phyloP scores from a whole-genome alignment of 2,797 vertebrate genomes.

The Enteromius argenteus region DNA sequence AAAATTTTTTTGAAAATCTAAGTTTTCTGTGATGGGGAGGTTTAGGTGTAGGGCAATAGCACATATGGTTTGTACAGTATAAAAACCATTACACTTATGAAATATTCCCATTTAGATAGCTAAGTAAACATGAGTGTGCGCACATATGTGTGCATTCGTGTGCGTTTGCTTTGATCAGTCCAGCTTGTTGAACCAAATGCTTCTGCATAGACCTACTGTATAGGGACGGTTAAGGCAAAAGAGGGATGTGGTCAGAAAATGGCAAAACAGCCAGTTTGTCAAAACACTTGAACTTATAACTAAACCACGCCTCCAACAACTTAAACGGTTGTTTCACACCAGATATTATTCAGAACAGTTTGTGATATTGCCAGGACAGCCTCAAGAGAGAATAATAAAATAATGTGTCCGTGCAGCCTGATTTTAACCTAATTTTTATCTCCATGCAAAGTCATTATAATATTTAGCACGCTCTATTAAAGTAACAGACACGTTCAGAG shows the following conservation, averaged over 20 bases:
- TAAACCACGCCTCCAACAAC: background rate
- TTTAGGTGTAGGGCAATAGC: no score
- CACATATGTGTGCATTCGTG: no score
- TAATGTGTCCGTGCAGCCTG: background rate
- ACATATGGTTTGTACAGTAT: no score
- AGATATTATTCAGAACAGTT: background rate
- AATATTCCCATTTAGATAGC: no score
- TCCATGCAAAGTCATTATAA: slow-evolving; percentile 52
- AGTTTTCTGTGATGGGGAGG: no score
- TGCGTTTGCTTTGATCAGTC: background rate
- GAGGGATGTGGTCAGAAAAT: background rate
- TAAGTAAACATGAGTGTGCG: no score
- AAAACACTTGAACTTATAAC: background rate
- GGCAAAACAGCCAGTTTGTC: background rate
- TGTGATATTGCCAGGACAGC: background rate
- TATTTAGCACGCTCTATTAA: slow-evolving; percentile 48
- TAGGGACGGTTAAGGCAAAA: background rate
- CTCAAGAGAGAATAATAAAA: background rate
- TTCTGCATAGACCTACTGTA: background rate
- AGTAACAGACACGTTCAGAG: slow-evolving; percentile 8
- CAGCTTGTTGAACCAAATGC: background rate
- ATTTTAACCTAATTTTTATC: slow-evolving; percentile 20
- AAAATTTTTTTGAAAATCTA: no score
- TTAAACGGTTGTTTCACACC: background rate
- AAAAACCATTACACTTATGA: no score